Evolutionary conservation across 1,140 invertebrate genomes (phyloP).

Genomic region (Lepidurus packardi): DNA sequence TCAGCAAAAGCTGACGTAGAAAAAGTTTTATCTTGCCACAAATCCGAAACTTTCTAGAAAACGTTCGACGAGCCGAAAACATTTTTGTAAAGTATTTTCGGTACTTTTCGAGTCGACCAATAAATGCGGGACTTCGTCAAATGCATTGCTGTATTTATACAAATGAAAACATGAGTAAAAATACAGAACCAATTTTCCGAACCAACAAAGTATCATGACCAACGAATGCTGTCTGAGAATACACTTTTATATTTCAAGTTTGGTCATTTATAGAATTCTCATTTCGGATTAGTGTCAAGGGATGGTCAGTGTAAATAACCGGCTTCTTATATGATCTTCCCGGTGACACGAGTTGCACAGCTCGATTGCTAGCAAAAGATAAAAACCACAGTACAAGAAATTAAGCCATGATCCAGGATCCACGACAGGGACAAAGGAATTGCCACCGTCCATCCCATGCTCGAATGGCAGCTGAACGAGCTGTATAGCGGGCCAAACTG

Average conservation of each 20-base stretch:
- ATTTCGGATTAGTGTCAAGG: constrained; percentile 3
- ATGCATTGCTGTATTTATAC: background rate
- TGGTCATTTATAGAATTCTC: background rate
- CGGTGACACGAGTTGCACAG: background rate
- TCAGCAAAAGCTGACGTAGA: no score
- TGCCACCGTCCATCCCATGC: constrained; percentile 33
- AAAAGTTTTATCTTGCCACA: no score
- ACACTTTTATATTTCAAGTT: no score
- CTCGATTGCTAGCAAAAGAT: background rate
- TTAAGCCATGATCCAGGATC: constrained; percentile 27
- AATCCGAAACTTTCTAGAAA: no score
- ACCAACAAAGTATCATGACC: background rate
- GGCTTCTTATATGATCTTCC: background rate
- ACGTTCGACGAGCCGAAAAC: no score
- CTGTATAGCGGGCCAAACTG: background rate
- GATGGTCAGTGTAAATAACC: background rate
- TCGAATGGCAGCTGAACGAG: constrained; percentile 26
- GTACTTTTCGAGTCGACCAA: no score
- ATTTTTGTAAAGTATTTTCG: no score
- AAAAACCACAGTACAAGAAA: background rate
- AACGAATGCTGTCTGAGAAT: no score
- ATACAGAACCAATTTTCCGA: background rate
- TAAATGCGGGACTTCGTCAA: no score
- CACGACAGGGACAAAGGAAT: constrained; percentile 31
- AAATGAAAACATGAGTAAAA: background rate